A percentile compares a stretch with the other conserved stretches of the same genome.
Conservation (phyloP, 2,797 vertebrate genomes). For the Galaxias olidus region DNA sequence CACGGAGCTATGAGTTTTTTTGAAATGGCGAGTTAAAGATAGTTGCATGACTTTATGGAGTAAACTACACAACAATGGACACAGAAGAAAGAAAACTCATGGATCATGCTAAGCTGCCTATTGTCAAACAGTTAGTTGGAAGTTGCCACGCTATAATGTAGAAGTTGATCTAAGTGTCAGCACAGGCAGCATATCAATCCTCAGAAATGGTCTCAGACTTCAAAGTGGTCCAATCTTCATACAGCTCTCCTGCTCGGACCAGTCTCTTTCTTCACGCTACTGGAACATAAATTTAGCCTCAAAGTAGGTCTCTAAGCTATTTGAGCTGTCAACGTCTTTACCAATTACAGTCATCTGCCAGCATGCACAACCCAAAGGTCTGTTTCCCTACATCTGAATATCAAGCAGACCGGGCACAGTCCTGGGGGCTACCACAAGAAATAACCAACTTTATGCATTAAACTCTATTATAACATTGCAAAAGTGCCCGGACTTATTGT, state of each 20-base stretch:
- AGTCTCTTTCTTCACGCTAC: conserved; percentile 71
- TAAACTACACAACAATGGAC: no score
- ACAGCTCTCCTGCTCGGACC: conserved; percentile 72
- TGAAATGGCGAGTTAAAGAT: conserved; percentile 34
- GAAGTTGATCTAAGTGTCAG: conserved; percentile 75
- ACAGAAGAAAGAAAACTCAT: neutral
- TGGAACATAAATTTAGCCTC: conserved; percentile 82
- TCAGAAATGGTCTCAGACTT: conserved; percentile 71
- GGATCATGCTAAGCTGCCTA: conserved; percentile 15
- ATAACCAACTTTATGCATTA: no score
- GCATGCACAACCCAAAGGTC: conserved; percentile 65
- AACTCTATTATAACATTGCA: no score
- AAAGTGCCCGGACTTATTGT: no score
- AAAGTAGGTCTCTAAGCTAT: conserved; percentile 79
- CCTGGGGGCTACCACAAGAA: conserved; percentile 65
- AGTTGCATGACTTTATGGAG: conserved; percentile 16
- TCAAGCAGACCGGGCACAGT: neutral
- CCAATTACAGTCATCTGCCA: conserved; percentile 77
- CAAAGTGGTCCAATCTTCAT: conserved; percentile 73
- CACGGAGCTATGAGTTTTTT: conserved; percentile 33
- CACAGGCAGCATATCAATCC: conserved; percentile 76
- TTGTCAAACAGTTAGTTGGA: conserved; percentile 35
- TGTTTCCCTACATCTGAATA: conserved; percentile 36
- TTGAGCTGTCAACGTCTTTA: conserved; percentile 84
- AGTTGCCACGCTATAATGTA: conserved; percentile 47